phyloP scores from a whole-genome alignment of 2,113 vertebrate species.

The Hymenochirus boettgeri region DNA sequence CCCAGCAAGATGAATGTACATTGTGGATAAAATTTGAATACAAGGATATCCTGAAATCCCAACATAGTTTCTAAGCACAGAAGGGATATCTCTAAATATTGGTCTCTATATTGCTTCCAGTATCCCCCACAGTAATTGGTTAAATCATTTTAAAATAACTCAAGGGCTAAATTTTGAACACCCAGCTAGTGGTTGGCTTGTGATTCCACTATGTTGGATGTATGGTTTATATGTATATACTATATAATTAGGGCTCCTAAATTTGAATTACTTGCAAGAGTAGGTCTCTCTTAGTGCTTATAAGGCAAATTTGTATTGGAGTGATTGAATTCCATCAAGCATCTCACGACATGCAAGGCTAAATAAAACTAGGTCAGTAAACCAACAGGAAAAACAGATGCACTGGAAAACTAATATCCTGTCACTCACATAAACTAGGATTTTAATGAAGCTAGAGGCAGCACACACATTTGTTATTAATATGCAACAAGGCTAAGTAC shows the following conservation, averaged over 20 bases:
- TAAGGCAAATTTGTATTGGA: slow-evolving; percentile 20
- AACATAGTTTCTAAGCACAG: no score
- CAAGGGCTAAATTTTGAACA: no score
- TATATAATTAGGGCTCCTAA: neutral
- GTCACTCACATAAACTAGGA: neutral
- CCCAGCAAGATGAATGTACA: no score
- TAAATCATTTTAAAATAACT: no score
- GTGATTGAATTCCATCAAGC: slow-evolving; percentile 21
- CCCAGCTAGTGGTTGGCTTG: no score
- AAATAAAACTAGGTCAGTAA: slow-evolving; percentile 38
- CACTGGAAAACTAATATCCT: slow-evolving; percentile 24
- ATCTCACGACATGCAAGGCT: slow-evolving; percentile 17
- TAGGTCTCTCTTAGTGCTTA: slow-evolving; percentile 3
- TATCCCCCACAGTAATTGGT: no score
- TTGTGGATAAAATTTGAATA: no score
- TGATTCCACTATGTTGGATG: no score
- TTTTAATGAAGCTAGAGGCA: slow-evolving; percentile 10
- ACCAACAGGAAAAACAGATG: slow-evolving; percentile 21
- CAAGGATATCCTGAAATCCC: no score
- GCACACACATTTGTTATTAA: neutral
- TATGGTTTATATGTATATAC: no score
- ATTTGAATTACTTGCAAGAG: neutral
- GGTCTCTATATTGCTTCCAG: no score
- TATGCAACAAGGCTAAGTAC: slow-evolving; percentile 4
- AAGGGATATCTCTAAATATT: no score